Conservation (phyloP, 2,888 invertebrate species). For the Mesoligia furuncula region DNA sequence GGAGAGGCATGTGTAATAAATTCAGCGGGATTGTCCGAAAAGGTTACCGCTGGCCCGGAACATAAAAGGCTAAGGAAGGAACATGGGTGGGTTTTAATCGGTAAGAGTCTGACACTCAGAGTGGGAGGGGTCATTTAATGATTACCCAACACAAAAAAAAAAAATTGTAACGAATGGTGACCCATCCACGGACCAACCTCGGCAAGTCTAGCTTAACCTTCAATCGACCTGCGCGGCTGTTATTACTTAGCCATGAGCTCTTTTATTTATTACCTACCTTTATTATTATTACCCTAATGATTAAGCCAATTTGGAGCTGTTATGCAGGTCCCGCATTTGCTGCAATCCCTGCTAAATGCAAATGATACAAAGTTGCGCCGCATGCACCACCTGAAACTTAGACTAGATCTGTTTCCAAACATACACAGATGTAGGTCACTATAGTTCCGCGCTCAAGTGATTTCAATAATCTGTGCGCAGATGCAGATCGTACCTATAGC, state of each 20-base stretch:
- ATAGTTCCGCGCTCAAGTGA: slow-evolving; percentile 53
- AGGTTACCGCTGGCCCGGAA: no score
- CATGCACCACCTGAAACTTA: slow-evolving; percentile 60
- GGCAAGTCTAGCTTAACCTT: not conserved
- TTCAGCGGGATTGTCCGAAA: no score
- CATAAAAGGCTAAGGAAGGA: no score
- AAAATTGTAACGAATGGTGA: no score
- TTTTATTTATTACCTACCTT: not conserved
- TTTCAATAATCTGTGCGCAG: slow-evolving; percentile 53
- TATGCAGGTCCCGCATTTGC: slow-evolving; percentile 52
- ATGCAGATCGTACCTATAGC: not conserved
- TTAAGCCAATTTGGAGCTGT: slow-evolving; percentile 45
- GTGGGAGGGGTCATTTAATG: no score
- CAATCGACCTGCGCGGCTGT: not conserved
- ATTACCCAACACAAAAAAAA: no score
- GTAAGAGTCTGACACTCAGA: no score
- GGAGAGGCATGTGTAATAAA: not conserved
- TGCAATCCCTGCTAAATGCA: slow-evolving; percentile 63
- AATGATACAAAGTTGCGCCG: slow-evolving; percentile 64
- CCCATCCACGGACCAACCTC: not conserved
- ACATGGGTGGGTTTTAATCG: no score
- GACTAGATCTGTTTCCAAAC: slow-evolving; percentile 54
- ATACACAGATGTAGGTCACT: slow-evolving; percentile 41
- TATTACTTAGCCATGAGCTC: not conserved
- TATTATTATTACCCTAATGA: slow-evolving; percentile 18